Evolutionary conservation across 2,113 vertebrate genomes (phyloP), one percentile per base, ranked within the genome.

Genomic region (Steatornis caripensis): DNA sequence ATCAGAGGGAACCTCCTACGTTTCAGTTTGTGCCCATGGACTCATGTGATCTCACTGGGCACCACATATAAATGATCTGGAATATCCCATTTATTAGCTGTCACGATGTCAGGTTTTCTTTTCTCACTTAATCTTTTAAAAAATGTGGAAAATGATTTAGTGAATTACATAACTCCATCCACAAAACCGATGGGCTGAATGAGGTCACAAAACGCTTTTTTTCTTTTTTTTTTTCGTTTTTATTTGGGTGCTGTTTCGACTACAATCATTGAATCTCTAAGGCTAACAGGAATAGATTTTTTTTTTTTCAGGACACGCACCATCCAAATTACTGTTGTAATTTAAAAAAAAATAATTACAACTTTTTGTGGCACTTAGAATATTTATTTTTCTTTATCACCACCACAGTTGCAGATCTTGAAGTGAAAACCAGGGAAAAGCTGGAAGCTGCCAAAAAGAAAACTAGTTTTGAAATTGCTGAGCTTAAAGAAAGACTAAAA

Each of bases 401-500:
- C 3, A 1, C 94, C 68, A 46, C 62, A 99, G 99, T 99, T 98
- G 97, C 98, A 94, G 99, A 99, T 98, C 98, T 99, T 93, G 99
- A 99, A 98, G 97, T 99, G 80, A 99, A 98, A 98, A 99, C 99
- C 29, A 99, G 99, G 89, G 99, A 99, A 97, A 99, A 99, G 95
- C 95, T 99, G 77, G 99, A 99, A 97, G 96, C 98, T 29, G 99
- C 99, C 26, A 99, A 99, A 98, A 99, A 99, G 98, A 99, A 99
- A 97, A 99, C 99, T 61, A 99, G 99, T 93, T 99, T 99, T 97
- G 99, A 99, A 98, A 99, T 99, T 71, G 98, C 99, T 18, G 99
- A 99, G 95, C 98, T 99, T 92, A 99, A 99, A 97, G 99, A 99
- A 96, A 99, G 99, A 96, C 98, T 99, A 89, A 99, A 99, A 98